phyloP scores from a whole-genome alignment of 2,113 vertebrate genomes.

The Trogon surrucura region DNA sequence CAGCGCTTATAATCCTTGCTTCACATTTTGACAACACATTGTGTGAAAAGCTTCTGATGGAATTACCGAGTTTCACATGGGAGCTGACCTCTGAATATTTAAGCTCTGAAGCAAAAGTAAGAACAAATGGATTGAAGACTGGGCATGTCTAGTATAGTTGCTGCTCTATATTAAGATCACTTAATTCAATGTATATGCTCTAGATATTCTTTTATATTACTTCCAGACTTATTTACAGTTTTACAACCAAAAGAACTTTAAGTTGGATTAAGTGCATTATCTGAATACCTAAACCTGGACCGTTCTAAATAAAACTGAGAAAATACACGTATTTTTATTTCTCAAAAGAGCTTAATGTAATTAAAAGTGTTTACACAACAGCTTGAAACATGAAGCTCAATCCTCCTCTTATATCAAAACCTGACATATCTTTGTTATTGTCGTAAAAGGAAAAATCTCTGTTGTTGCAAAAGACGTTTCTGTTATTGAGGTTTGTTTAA shows the following conservation, averaged over 20 bases:
- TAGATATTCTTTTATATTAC: not conserved
- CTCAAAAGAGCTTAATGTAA: not conserved
- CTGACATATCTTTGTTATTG: not conserved
- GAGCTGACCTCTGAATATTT: conserved; percentile 13
- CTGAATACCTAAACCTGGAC: not conserved
- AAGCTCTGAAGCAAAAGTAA: not conserved
- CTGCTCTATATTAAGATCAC: not conserved
- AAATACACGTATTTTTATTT: not conserved
- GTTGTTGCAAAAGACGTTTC: not conserved
- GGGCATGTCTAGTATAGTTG: not conserved
- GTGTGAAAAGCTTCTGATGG: not conserved
- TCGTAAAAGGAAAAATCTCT: not conserved
- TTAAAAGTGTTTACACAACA: not conserved
- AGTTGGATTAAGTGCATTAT: not conserved
- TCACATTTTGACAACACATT: conserved; percentile 4
- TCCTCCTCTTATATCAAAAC: not conserved
- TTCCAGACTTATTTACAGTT: not conserved
- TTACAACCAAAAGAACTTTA: not conserved
- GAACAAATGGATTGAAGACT: not conserved
- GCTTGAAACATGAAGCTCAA: not conserved
- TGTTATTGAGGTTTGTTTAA: conserved; percentile 12
- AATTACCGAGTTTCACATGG: not conserved
- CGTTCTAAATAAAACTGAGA: not conserved
- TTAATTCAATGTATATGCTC: not conserved
- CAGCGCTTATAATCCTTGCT: not conserved